Evolutionary conservation across 2,888 invertebrate genomes (phyloP).

Genomic region (Drosophila robusta): DNA sequence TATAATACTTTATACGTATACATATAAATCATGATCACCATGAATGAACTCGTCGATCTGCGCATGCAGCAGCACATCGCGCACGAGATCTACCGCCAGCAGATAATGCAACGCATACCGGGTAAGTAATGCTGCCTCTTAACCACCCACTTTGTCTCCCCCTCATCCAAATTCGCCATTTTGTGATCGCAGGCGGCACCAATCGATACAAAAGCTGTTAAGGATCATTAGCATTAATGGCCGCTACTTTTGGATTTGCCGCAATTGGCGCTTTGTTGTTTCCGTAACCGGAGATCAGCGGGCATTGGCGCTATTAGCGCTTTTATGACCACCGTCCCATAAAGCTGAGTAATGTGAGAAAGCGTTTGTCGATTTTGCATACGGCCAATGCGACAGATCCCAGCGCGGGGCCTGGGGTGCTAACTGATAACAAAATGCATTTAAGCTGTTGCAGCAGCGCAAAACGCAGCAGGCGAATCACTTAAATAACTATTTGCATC

Average conservation of each 20-base stretch:
- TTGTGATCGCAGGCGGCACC: conserved; percentile 20
- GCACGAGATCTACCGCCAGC: conserved; percentile 83
- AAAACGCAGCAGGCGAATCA: conserved; percentile 40
- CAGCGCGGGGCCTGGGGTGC: conserved; percentile 27
- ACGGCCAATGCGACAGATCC: conserved; percentile 34
- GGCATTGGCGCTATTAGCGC: conserved; percentile 34
- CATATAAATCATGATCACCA: conserved; percentile 74
- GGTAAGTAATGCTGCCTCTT: conserved; percentile 64
- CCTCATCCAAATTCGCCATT: conserved; percentile 34
- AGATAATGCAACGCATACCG: conserved; percentile 84
- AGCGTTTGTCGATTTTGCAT: conserved; percentile 42
- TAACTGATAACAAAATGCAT: conserved; percentile 27
- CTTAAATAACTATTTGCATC: conserved; percentile 9
- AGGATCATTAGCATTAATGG: conserved; percentile 62
- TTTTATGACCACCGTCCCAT: conserved; percentile 53
- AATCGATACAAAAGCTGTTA: conserved; percentile 48
- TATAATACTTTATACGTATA: conserved; percentile 29
- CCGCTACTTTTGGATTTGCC: conserved; percentile 35
- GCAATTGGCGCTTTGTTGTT: conserved; percentile 28
- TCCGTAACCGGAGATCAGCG: conserved; percentile 34
- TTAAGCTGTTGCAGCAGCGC: conserved; percentile 21
- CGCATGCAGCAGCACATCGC: conserved; percentile 84
- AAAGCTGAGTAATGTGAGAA: conserved; percentile 69
- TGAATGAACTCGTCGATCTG: conserved; percentile 84
- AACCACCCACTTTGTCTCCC: not conserved